Evolutionary conservation across 2,888 invertebrate species (phyloP).

Genomic region (Diaprepes abbreviatus): DNA sequence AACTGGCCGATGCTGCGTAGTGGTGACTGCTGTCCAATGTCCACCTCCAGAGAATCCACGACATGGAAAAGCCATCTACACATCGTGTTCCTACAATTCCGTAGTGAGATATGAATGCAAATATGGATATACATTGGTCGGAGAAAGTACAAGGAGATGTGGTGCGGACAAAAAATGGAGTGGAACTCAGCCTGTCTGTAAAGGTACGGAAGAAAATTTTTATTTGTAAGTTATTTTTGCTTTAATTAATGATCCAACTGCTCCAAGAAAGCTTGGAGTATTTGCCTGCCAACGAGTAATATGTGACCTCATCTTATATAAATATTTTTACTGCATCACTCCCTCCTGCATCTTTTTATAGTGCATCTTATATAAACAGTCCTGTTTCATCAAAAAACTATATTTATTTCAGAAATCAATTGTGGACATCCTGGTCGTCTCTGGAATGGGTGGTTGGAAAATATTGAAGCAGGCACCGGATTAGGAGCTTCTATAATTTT

Average conservation of each 20-base stretch:
- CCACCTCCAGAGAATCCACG: conserved; percentile 91
- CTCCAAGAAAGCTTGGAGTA: too few species aligned
- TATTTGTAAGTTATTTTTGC: too few species aligned
- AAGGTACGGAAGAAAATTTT: conserved; percentile 83
- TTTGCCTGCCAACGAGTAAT: too few species aligned
- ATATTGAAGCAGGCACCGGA: conserved; percentile 89
- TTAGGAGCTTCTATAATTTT: conserved; percentile 94
- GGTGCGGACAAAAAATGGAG: conserved; percentile 97
- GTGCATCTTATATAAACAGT: too few species aligned
- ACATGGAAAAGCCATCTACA: conserved; percentile 93
- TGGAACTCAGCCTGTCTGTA: conserved; percentile 90
- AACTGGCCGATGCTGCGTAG: conserved; percentile 63
- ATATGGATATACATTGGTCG: conserved; percentile 92
- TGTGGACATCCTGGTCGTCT: conserved; percentile 95
- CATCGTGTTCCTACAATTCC: conserved; percentile 94
- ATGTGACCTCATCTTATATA: too few species aligned
- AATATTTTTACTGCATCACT: too few species aligned
- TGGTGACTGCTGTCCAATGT: conserved; percentile 95
- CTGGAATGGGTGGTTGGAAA: conserved; percentile 96
- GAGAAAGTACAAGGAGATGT: conserved; percentile 91
- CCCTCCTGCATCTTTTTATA: too few species aligned
- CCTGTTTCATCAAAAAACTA: too few species aligned
- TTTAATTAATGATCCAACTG: too few species aligned
- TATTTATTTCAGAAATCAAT: conserved; percentile 89
- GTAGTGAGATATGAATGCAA: conserved; percentile 96